phyloP scores from a whole-genome alignment of 2,797 vertebrate genomes.

The Hemitrygon akajei region DNA sequence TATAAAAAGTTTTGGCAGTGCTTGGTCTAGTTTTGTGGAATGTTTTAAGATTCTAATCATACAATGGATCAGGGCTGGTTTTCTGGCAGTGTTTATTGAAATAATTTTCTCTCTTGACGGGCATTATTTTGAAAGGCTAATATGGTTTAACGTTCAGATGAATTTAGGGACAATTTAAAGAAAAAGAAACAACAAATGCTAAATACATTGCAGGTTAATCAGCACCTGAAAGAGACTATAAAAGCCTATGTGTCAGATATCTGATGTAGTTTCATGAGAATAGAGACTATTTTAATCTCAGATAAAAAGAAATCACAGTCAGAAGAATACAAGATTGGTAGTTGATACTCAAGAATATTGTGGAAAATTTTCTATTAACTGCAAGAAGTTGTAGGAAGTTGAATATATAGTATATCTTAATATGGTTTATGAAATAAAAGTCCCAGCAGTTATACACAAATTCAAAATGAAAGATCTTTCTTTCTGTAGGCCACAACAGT shows the following conservation, averaged over 20 bases:
- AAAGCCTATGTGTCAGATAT: not conserved
- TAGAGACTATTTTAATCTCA: not conserved
- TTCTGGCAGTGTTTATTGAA: slow-evolving; percentile 1
- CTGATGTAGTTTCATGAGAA: not conserved
- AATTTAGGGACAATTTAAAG: not conserved
- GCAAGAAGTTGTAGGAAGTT: not conserved
- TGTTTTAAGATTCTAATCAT: slow-evolving; percentile 3
- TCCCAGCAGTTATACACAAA: not conserved
- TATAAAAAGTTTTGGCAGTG: not conserved
- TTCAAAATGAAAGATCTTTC: not conserved
- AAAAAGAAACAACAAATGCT: not conserved
- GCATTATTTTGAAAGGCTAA: not conserved
- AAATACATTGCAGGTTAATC: not conserved
- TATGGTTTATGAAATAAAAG: not conserved
- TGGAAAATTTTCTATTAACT: not conserved
- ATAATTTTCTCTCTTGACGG: not conserved
- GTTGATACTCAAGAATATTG: not conserved
- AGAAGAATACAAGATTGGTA: not conserved
- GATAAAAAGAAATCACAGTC: not conserved
- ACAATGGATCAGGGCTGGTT: not conserved
- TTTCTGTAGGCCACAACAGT: not conserved
- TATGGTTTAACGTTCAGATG: not conserved
- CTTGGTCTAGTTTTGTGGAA: not conserved
- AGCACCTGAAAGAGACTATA: not conserved
- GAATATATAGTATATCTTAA: not conserved